phyloP scores from a whole-genome alignment of 1,140 invertebrate genomes.

The Lordiphosa mommai region DNA sequence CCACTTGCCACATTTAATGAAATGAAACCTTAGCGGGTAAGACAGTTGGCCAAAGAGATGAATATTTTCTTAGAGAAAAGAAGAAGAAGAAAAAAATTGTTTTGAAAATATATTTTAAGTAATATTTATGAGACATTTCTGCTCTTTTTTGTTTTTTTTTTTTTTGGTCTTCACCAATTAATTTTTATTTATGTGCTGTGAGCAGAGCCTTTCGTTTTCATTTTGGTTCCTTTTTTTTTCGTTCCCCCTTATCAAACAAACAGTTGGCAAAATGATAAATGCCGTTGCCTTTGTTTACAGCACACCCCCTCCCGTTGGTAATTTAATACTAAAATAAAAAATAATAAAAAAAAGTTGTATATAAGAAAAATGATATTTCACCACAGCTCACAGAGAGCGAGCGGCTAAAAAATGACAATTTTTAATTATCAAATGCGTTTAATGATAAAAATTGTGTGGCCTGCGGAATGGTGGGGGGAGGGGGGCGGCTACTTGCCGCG shows the following conservation, averaged over 20 bases:
- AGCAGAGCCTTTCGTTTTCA: slow-evolving; percentile 7
- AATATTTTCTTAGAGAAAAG: not conserved
- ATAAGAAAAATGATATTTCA: slow-evolving; percentile 46
- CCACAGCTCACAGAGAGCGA: slow-evolving; percentile 9
- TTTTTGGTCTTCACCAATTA: slow-evolving; percentile 42
- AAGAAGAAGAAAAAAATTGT: slow-evolving; percentile 4
- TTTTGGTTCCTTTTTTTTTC: slow-evolving; percentile 15
- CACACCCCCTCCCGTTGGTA: slow-evolving; percentile 32
- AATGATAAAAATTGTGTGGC: slow-evolving; percentile 74
- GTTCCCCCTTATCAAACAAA: slow-evolving; percentile 74
- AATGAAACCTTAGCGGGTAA: slow-evolving; percentile 46
- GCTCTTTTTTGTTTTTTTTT: slow-evolving; percentile 8
- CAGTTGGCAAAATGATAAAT: slow-evolving; percentile 78
- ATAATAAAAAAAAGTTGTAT: slow-evolving; percentile 7
- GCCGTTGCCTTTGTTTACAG: slow-evolving; percentile 45
- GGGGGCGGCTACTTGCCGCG: slow-evolving; percentile 4
- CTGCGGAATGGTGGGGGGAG: not conserved
- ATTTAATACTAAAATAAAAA: slow-evolving; percentile 45
- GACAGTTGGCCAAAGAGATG: not conserved
- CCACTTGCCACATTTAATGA: slow-evolving; percentile 48
- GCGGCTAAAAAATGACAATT: slow-evolving; percentile 76
- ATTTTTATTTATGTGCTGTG: slow-evolving; percentile 59
- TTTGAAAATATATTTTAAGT: slow-evolving; percentile 61
- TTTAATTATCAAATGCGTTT: slow-evolving; percentile 80
- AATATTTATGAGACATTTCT: slow-evolving; percentile 57